Conservation (phyloP, 2,113 vertebrate species). For the Corvus hawaiiensis region DNA sequence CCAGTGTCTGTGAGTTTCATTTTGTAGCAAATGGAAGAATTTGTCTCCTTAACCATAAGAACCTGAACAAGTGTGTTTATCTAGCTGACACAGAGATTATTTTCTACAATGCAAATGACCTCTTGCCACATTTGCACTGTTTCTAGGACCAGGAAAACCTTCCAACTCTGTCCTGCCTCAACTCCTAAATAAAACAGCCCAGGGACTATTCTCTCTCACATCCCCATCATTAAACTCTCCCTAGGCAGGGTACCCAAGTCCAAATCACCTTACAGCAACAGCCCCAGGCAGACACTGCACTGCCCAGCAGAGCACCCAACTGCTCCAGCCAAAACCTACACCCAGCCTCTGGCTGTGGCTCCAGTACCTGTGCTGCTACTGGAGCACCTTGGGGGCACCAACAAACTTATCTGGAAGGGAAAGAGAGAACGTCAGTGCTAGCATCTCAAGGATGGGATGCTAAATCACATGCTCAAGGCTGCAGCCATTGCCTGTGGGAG, state of each 20-base stretch:
- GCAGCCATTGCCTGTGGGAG: neutral
- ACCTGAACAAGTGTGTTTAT: neutral
- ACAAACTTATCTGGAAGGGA: neutral
- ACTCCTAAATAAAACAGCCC: neutral
- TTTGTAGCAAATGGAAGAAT: neutral
- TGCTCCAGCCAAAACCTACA: neutral
- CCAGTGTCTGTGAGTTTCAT: neutral
- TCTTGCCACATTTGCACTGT: neutral
- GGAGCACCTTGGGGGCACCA: neutral
- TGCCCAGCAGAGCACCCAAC: neutral
- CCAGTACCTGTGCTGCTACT: accelerated
- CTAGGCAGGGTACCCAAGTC: neutral
- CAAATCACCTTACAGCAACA: neutral
- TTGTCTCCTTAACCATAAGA: neutral
- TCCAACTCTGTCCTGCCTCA: neutral
- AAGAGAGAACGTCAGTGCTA: neutral
- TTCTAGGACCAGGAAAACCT: neutral
- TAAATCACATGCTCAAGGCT: accelerated
- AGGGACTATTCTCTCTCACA: neutral
- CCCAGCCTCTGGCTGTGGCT: neutral
- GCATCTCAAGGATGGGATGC: neutral
- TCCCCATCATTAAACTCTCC: neutral
- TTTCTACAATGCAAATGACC: neutral
- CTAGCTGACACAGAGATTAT: neutral
- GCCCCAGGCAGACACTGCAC: too few species aligned